phyloP scores from a whole-genome alignment of 2,888 invertebrate genomes.

The Bombylius discolor region DNA sequence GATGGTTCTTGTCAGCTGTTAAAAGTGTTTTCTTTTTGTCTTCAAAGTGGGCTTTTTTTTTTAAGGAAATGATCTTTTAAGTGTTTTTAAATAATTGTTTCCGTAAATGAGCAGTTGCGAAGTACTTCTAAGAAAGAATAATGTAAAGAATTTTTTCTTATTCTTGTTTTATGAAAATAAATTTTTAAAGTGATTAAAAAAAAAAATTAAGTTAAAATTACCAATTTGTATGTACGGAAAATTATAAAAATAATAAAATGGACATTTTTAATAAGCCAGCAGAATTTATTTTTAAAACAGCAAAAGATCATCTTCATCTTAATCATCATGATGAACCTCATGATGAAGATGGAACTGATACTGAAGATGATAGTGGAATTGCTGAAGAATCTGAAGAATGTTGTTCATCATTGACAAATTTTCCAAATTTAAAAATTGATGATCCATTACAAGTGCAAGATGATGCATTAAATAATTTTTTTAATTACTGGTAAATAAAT shows the following conservation, averaged over 20 bases:
- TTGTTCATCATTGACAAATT: slow-evolving; percentile 1
- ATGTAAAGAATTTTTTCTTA: too few relatives aligned
- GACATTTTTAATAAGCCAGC: slow-evolving; percentile 4
- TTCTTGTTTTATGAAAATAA: too few relatives aligned
- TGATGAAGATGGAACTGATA: slow-evolving; percentile 18
- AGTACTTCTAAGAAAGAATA: too few relatives aligned
- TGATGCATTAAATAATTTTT: slow-evolving; percentile 15
- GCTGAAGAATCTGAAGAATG: slow-evolving; percentile 18
- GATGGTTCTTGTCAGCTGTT: too few relatives aligned
- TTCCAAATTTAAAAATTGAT: slow-evolving; percentile 9
- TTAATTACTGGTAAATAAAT: slow-evolving; percentile 16
- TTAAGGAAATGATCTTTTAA: too few relatives aligned
- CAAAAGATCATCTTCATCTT: neutral
- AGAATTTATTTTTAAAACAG: neutral
- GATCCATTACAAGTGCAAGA: slow-evolving; percentile 8
- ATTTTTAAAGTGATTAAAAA: neutral
- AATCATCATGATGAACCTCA: slow-evolving; percentile 1
- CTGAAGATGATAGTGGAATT: slow-evolving; percentile 23
- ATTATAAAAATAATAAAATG: neutral
- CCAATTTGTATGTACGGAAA: too few relatives aligned
- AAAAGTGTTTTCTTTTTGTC: too few relatives aligned
- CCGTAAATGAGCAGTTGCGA: too few relatives aligned
- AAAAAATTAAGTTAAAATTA: too few relatives aligned
- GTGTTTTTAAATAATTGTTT: too few relatives aligned
- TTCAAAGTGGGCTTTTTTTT: too few relatives aligned